Percentiles rank a stretch among this genome's conserved stretches.
Evolutionary conservation across 2,888 invertebrate genomes (phyloP).

Genomic region (Microctonus aethiopoides): DNA sequence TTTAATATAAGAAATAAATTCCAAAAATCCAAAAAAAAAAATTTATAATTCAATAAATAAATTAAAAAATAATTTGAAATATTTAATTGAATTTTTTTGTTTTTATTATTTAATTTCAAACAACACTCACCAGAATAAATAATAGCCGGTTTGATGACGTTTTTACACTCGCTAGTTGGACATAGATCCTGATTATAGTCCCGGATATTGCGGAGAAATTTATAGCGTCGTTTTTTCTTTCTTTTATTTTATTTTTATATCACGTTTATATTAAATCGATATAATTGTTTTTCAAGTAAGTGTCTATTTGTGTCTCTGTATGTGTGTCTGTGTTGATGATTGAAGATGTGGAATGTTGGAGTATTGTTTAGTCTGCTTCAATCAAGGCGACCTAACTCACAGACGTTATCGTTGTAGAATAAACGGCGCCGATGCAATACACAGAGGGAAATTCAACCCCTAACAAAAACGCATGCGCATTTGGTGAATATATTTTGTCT

Average conservation of each 20-base stretch:
- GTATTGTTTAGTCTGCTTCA: slow-evolving; percentile 17
- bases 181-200: background rate
- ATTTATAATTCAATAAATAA: background rate
- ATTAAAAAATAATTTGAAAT: background rate
- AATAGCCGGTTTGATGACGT: background rate
- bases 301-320: background rate
- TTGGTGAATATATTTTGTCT: background rate
- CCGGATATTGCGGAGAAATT: background rate
- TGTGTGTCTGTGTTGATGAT: background rate
- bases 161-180: background rate
- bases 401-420: slow-evolving; percentile 55
- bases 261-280: background rate
- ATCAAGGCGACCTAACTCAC: slow-evolving; percentile 56
- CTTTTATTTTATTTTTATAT: background rate
- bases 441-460: slow-evolving; percentile 47
- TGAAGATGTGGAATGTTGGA: background rate
- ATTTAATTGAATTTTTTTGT: background rate
- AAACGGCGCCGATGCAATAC: slow-evolving; percentile 48
- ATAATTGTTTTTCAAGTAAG: background rate
- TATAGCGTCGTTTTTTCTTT: background rate
- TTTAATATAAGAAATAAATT: too few relatives aligned
- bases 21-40: too few relatives aligned
- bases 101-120: background rate
- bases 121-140: background rate
- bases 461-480: slow-evolving; percentile 51